Conservation (phyloP, 2,113 vertebrate genomes). For the Paracanthobrama guichenoti region DNA sequence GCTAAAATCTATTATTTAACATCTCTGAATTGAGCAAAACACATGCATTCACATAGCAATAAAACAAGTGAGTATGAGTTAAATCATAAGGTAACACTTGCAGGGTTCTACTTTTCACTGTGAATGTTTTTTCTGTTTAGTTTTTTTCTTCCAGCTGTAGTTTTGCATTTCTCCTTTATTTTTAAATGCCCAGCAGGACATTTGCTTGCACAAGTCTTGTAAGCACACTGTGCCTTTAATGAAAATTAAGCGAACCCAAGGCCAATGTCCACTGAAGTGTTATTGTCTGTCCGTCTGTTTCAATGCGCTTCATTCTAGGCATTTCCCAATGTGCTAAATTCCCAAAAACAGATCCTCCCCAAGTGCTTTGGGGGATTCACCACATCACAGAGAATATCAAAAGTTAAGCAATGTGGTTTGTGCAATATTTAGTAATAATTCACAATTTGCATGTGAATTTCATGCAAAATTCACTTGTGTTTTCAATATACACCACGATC, state of each 20-base stretch:
- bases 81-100: background rate
- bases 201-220: background rate
- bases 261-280: background rate
- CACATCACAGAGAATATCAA: background rate
- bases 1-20: background rate
- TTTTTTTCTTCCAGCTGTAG: background rate
- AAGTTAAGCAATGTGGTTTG: background rate
- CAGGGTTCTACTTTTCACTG: background rate
- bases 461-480: background rate
- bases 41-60: background rate
- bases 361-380: background rate
- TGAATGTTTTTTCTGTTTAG: background rate
- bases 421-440: background rate
- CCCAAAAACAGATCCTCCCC: background rate
- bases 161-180: background rate
- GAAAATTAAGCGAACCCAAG: background rate
- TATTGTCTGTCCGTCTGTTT: background rate
- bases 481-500: background rate
- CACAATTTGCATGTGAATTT: no score
- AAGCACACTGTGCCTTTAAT: background rate
- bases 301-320: background rate
- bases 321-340: background rate
- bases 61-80: background rate
- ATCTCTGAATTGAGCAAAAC: background rate
- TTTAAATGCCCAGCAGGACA: background rate